Base-by-base conservation (phyloP, 2,797 vertebrate species). In the Sebastes reedi region DNA sequence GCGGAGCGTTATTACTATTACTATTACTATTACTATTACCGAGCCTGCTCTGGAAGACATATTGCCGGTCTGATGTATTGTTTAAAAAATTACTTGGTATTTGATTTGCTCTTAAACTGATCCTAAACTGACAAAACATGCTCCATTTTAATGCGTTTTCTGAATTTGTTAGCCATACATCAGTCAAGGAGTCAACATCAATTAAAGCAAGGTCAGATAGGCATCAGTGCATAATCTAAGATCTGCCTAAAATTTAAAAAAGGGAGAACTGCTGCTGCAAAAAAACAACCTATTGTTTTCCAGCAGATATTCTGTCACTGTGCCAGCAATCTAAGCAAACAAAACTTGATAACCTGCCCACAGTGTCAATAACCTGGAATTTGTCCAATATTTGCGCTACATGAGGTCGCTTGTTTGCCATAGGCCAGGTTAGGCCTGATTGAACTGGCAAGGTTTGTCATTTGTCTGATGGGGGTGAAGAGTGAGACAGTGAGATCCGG, bases 331-430 rank as follows among this genome's bases (percentile, higher is more conserved):
- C 32, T 30, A 75, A 77, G 29, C 64, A 88, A 85, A 83, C 87
- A 87, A 34, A 80, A 54, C 22, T 72, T 82, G 77, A 84, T 69
- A 86, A 86, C 70, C 72, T 82, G 78, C 72, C 71, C 60, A 39
- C 79, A 76, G 76, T 80, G 87, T 86, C 82, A 85, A 79, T 77
- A 88, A 83, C 74, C 66, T 83, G 82, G 72, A 86, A 64, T 67
- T 42, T 11, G 61, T 86, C 74, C 71, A 76, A 75, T 91, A 77
- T 86, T 79, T 89, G 62, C 14, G 8, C 59, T 77, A 52, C 69
- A 67, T 81, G 72, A 79, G 66, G 82, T 85, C 13, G 22, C 54
- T 79, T 82, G 81, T 88, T 81, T 91, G 79, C 84, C 77, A 42
- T 29, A 27, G 64, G 68, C 76, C 71, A 77, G 69, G 75, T 87